A percentile compares a stretch with the other conserved stretches of the same genome.
phyloP scores from a whole-genome alignment of 2,113 vertebrate genomes.

The Sterna hirundo region DNA sequence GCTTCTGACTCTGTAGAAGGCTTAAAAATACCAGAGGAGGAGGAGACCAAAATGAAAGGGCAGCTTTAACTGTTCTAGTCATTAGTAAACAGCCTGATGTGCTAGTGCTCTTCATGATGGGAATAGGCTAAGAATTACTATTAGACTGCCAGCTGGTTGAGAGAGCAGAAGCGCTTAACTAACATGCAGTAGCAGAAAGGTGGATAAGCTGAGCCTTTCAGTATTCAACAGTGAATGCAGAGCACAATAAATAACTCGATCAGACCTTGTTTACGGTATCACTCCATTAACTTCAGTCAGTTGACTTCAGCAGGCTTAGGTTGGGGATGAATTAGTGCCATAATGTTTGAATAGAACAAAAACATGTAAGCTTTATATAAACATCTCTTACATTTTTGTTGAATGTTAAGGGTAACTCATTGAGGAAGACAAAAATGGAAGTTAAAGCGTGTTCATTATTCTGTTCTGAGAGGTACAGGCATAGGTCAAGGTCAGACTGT shows the following conservation, averaged over 20 bases:
- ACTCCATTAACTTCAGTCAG: neutral
- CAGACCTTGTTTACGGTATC: neutral
- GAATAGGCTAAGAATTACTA: neutral
- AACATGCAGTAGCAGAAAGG: neutral
- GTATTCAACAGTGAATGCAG: neutral
- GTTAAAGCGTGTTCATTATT: neutral
- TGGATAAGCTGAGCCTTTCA: neutral
- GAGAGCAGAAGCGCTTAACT: neutral
- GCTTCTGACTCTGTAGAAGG: neutral
- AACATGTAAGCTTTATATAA: neutral
- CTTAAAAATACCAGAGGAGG: neutral
- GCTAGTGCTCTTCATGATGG: neutral
- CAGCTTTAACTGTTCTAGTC: neutral
- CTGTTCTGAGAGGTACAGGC: neutral
- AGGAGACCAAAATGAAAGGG: neutral
- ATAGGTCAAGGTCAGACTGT: conserved; percentile 1
- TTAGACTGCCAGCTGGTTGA: neutral
- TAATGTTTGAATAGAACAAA: conserved; percentile 5
- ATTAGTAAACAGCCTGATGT: neutral
- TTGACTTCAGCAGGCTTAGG: neutral
- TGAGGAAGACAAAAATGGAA: neutral
- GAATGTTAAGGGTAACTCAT: neutral
- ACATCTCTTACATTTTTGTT: neutral
- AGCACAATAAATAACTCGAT: neutral
- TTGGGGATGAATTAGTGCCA: neutral